Evolutionary conservation across 2,888 invertebrate species (phyloP), one percentile per base, ranked within the genome.

Genomic region (Leistus spinibarbis): DNA sequence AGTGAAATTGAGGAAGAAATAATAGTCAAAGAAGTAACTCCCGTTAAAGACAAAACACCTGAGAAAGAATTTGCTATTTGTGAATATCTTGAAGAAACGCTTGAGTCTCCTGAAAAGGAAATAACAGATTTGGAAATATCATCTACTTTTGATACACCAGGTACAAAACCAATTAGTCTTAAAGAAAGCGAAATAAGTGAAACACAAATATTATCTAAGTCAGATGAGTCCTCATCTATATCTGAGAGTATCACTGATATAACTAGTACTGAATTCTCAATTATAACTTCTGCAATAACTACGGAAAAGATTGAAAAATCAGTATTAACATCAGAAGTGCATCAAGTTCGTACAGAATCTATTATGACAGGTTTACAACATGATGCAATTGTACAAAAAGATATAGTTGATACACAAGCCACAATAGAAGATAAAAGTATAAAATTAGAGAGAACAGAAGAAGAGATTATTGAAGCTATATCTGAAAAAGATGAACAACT

Each of bases 81-180:
- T 17, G 60, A 60, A 60, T 60, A 19, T 17, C 10, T 60, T 20
- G 60, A 54, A 13, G 24, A 57, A 22, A 19, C 23, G n/a, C 0
- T 40, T 7, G 24, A 23, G 20, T 56, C 69, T 56, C 69, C 69
- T 63, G 54, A 63, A 56, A 54, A 68, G n/a, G 56, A 68, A 65
- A 20, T 19, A 20, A 16, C 67, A 0, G 53, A 40, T 69, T 17
- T 65, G 65, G 65, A 53, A 53, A 57, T 57, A 40, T 7, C 1
- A 7, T 40, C 40, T 40, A 7, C 5, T 10, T 40, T 40, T 40
- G 40, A 40, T 10, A 7, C 40, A 10, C 7, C 40, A 10, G 40
- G 13, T 10, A 40, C 40, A 40, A 40, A 40, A 40, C 40, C 0
- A 40, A 40, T 40, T 10, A 40, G 1, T 7, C 1, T 13, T 40